Percentiles rank a stretch among this genome's conserved stretches.
Evolutionary conservation across 2,888 invertebrate genomes (phyloP).

Genomic region (Tenthredo notha): DNA sequence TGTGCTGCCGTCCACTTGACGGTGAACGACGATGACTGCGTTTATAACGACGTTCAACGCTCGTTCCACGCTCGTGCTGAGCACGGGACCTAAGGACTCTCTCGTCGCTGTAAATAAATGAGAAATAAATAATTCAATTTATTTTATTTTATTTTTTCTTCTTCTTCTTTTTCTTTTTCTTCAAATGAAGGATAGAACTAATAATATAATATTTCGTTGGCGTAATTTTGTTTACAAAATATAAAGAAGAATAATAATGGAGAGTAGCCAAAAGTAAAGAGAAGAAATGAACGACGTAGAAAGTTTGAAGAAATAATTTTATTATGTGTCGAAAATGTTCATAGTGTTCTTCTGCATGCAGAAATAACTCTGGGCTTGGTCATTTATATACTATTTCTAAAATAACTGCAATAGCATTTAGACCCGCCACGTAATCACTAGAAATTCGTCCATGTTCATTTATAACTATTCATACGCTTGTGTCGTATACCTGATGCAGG

Average conservation of each 20-base stretch:
- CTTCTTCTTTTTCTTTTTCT: background rate
- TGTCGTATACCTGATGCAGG: background rate
- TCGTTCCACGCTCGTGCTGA: conserved; percentile 87
- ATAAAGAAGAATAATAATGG: background rate
- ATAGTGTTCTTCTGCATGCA: too few relatives aligned
- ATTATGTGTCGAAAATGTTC: background rate
- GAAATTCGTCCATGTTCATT: conserved; percentile 44
- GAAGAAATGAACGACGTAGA: background rate
- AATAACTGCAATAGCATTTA: background rate
- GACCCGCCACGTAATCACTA: conserved; percentile 27
- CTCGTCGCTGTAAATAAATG: conserved; percentile 80
- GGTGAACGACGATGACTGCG: conserved; percentile 92
- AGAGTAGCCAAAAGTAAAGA: background rate
- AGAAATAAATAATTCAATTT: background rate
- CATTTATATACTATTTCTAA: conserved; percentile 36
- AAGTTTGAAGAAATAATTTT: background rate
- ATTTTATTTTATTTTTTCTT: background rate
- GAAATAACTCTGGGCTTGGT: background rate
- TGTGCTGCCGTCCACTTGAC: conserved; percentile 87
- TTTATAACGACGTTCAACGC: conserved; percentile 91
- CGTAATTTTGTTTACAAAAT: background rate
- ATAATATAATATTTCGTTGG: background rate
- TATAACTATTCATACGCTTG: conserved; percentile 26
- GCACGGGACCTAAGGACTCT: conserved; percentile 81
- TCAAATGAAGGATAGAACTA: background rate